Base-by-base conservation (phyloP, 2,113 vertebrate species). In the Sula dactylatra region DNA sequence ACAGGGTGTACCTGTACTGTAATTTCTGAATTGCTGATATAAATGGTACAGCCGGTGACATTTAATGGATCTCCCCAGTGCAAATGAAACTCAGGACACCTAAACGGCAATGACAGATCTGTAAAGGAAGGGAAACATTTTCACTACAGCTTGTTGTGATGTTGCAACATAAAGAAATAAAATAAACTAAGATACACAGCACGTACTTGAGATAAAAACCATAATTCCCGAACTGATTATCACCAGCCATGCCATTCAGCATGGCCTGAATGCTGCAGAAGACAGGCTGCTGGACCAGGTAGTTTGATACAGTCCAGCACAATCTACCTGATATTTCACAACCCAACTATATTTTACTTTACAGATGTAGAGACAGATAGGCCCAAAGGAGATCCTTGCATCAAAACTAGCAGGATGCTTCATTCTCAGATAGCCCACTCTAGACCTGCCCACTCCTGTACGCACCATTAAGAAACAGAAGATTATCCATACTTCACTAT, bases 341-440 rank as follows among this genome's bases (percentile, higher is more conserved):
- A 52, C 15, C 4, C 44, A 66, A 12, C 8, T 36, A 7, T 34
- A 9, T 9, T 14, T 36, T 26, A 18, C 31, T 47, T 11, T 40
- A 32, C 10, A 1, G 0, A 38, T 15, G 12, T 5, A 14, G 2
- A 6, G 22, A 13, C 24, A 8, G 13, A 47, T 1, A 19, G 18
- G 22, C 8, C 2, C 1, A 40, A 22, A 10, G 27, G 9, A 64
- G n/a, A 10, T 58, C 55, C 38, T 16, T 6, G 26, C 38, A 20
- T 7, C 52, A 9, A 19, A 61, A n/a, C 17, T 9, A 34, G 11
- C 4, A 73, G 56, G 66, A 27, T 8, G 66, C 8, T 86, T 40
- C 40, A 6, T 66, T 36, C 67, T 52, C 1, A 42, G 64, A 38
- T 2, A 91, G 78, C 45, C 71, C 7, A 4, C 13, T 34, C 58